Evolutionary conservation across 2,113 vertebrate genomes (phyloP), one percentile per base, ranked within the genome.

Genomic region (Planiliza haematocheilus): DNA sequence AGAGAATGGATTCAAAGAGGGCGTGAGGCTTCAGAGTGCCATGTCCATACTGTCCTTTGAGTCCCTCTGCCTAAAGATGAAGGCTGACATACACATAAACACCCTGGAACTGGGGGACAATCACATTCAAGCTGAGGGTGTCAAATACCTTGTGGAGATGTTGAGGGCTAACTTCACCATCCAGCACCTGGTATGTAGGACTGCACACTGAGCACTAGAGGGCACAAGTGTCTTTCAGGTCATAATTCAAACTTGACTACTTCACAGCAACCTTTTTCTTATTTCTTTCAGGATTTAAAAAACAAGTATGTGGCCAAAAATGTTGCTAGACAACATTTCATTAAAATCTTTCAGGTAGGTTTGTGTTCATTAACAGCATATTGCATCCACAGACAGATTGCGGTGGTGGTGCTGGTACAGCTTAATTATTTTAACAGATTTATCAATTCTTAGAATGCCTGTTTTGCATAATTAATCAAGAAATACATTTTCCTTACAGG

Each of bases 281-380:
- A 34, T 50, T 41, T n/a, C 14, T 45, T 87, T 81, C 77, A 99
- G 96, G 95, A 97, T 77, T 80, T 97, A 59, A 97, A 95, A 7
- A 82, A 93, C 71, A 98, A 93, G 78, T 82, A 86, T 81, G 91
- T 96, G 49, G 83, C 93, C 41, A n/a, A 91, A 88, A 70, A 92
- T 97, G 77, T 90, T 97, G 74, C 74, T 93, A 63, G 93, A 93
- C 74, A 96, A 95, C 43, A 82, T 88, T 76, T 96, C 96, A 56
- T 80, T 99, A n/a, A 76, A 74, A 70, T 82, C 93, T 99, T 36
- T 93, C 96, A 90, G 95, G 97, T 96, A 91, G 81, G n/a, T n/a
- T n/a, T 58, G 42, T 46, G 17, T 20, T 21, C 1, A 1, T 4
- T 7, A 17, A 11, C 24, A 30, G 24, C 24, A 5, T 30, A 30